A percentile compares a stretch with the other conserved stretches of the same genome.
Conservation (phyloP, 2,888 invertebrate genomes). For the Myopa tessellatipennis region DNA sequence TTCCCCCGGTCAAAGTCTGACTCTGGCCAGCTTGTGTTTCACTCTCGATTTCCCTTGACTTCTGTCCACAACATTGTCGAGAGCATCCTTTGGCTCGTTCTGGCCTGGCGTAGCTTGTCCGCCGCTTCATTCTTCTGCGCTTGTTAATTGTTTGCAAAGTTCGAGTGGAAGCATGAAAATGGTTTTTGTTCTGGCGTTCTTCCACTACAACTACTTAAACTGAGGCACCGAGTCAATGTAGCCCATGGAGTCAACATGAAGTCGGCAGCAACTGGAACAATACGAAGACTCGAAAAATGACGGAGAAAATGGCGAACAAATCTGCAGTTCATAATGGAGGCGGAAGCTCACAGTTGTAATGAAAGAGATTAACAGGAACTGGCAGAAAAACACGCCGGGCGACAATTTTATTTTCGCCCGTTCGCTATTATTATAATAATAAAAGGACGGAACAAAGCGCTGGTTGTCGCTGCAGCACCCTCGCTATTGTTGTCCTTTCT, state of each 20-base stretch:
- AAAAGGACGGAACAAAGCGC: conserved; percentile 35
- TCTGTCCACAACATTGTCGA: neutral
- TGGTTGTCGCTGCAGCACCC: conserved; percentile 16
- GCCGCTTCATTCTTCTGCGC: neutral
- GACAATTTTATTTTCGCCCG: conserved; percentile 41
- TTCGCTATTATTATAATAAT: conserved; percentile 37
- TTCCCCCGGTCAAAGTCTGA: neutral
- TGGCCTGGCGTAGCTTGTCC: neutral
- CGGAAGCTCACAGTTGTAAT: conserved; percentile 42
- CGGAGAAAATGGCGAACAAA: conserved; percentile 23
- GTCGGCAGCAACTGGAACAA: conserved; percentile 10
- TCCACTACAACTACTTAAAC: neutral
- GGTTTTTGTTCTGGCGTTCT: conserved; percentile 37
- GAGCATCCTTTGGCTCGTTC: conserved; percentile 15
- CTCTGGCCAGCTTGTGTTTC: conserved; percentile 21
- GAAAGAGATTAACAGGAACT: conserved; percentile 43
- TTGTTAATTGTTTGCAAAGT: conserved; percentile 34
- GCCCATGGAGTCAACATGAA: conserved; percentile 2
- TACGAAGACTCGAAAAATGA: conserved; percentile 21
- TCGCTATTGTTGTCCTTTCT: neutral
- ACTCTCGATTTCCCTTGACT: conserved; percentile 38
- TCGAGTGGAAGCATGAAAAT: conserved; percentile 40
- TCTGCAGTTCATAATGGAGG: conserved; percentile 21
- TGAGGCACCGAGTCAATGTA: conserved; percentile 34
- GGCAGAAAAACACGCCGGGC: conserved; percentile 33